Evolutionary conservation across 2,113 vertebrate genomes (phyloP).

Genomic region (Alouatta palliata): DNA sequence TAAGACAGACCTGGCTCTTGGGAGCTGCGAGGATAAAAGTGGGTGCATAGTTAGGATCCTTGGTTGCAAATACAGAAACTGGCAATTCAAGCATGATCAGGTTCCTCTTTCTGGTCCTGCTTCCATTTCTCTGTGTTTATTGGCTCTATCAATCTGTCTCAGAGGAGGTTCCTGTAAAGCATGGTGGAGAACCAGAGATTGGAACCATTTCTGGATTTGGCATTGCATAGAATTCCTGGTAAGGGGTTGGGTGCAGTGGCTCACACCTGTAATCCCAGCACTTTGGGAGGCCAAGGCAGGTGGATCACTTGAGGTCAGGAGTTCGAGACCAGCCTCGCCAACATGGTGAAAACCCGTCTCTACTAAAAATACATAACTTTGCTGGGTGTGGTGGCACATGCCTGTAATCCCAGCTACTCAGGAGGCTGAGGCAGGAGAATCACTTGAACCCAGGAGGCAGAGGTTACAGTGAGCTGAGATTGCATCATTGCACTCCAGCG

Average conservation of each 20-base stretch:
- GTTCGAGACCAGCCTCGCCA: too few relatives aligned
- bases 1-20: background rate
- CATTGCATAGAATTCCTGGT: background rate
- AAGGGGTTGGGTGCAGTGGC: background rate
- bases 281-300: too few relatives aligned
- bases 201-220: background rate
- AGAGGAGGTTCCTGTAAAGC: background rate
- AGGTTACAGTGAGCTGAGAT: too few relatives aligned
- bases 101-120: background rate
- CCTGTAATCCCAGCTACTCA: too few relatives aligned
- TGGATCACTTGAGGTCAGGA: too few relatives aligned
- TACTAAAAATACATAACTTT: too few relatives aligned
- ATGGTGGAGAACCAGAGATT: fast-evolving
- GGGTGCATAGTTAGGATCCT: background rate
- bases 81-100: background rate
- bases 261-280: too few relatives aligned
- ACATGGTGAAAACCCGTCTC: too few relatives aligned
- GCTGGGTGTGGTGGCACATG: too few relatives aligned
- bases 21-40: background rate
- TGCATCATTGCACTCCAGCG: too few relatives aligned
- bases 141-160: background rate
- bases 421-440: too few relatives aligned
- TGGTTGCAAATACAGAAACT: background rate
- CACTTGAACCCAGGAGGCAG: too few relatives aligned
- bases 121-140: background rate